phyloP scores from a whole-genome alignment of 2,797 vertebrate species.

The Erithacus rubecula region DNA sequence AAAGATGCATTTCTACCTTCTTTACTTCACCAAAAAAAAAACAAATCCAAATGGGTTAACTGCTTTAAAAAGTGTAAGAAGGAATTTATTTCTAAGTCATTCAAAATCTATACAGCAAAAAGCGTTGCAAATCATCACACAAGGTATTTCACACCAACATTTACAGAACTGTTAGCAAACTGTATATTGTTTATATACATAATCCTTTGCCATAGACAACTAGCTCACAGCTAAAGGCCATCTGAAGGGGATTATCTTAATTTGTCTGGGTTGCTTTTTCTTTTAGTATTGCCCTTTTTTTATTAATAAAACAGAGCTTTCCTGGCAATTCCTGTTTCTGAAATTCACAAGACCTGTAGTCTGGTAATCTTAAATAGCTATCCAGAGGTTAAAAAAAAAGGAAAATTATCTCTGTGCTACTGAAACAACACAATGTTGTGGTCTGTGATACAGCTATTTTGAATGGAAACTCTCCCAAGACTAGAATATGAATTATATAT shows the following conservation, averaged over 20 bases:
- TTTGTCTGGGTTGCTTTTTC: not conserved
- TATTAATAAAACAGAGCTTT: not conserved
- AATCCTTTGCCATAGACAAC: not conserved
- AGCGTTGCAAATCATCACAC: not conserved
- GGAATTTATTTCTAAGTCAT: not conserved
- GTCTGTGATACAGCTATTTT: constrained; percentile 16
- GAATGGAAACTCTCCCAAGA: not conserved
- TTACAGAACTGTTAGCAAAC: not conserved
- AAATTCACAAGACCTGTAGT: not conserved
- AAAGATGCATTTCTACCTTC: not conserved
- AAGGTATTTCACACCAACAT: not conserved
- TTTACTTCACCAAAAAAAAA: not conserved
- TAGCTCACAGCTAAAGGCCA: not conserved
- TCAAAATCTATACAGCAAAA: not conserved
- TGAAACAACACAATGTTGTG: not conserved
- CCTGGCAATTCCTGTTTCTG: not conserved
- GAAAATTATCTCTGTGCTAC: not conserved
- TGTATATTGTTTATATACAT: not conserved
- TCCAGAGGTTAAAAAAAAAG: not conserved
- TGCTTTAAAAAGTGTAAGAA: not conserved
- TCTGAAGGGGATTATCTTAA: not conserved
- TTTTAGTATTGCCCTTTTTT: not conserved
- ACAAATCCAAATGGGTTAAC: not conserved
- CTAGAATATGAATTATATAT: constrained; percentile 2
- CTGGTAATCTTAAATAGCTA: not conserved